These are phyloP conservation scores for Allophyes oxyacanthae DNA, from an alignment of 2,888 invertebrate genomes.

Conservation along the genomic window DNA sequence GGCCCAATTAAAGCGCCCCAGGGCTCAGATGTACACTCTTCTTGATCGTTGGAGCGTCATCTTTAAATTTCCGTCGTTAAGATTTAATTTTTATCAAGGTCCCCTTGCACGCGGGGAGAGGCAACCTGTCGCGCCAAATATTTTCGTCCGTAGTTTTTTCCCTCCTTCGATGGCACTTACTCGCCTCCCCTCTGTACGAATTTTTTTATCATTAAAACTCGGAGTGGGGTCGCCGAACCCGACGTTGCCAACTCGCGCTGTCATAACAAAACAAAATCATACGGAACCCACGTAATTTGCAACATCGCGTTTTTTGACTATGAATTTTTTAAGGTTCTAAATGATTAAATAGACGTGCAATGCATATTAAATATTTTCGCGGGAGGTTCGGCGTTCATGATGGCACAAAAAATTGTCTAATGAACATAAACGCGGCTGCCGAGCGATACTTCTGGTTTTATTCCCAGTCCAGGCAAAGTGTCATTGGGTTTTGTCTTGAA, in stretches of 20 bases:
- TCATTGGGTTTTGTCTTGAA: too few species aligned
- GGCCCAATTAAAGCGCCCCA: slow-evolving; percentile 86
- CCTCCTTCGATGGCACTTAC: slow-evolving; percentile 89
- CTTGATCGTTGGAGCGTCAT: slow-evolving; percentile 89
- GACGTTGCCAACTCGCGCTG: slow-evolving; percentile 84
- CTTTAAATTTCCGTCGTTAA: slow-evolving; percentile 90
- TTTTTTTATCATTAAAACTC: slow-evolving; percentile 90
- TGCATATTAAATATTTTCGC: slow-evolving; percentile 44
- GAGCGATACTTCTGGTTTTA: too few species aligned
- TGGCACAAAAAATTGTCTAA: neutral
- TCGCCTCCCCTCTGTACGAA: slow-evolving; percentile 87
- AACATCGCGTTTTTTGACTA: slow-evolving; percentile 68
- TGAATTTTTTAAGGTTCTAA: slow-evolving; percentile 55
- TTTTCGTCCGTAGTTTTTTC: slow-evolving; percentile 89
- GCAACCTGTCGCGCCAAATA: slow-evolving; percentile 90
- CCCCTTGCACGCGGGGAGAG: slow-evolving; percentile 67
- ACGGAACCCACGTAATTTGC: slow-evolving; percentile 74
- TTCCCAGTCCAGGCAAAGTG: too few species aligned
- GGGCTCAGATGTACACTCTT: slow-evolving; percentile 88
- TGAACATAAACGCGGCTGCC: neutral
- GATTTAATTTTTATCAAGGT: slow-evolving; percentile 89
- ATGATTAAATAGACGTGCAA: slow-evolving; percentile 48
- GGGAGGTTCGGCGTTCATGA: slow-evolving; percentile 22
- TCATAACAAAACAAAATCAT: slow-evolving; percentile 88
- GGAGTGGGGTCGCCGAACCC: slow-evolving; percentile 88